Percentiles rank a stretch among this genome's conserved stretches.
These are phyloP conservation scores for Brenthis daphne DNA, from an alignment of 2,888 invertebrate species.

Conservation along the genomic window DNA sequence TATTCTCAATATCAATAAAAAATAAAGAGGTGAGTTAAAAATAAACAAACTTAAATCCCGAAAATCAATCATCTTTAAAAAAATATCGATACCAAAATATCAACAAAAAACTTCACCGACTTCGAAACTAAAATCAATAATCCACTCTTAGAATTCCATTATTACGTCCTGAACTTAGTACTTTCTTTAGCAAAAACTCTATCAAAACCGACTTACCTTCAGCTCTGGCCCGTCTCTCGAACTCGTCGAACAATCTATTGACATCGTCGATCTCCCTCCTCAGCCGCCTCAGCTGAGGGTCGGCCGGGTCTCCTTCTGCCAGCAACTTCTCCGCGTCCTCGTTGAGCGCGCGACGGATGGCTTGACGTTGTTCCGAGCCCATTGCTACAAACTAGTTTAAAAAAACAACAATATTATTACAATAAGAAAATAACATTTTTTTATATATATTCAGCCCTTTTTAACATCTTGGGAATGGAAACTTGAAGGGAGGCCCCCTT, in stretches of 20 bases:
- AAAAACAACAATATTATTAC: neutral
- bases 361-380: conserved; percentile 97
- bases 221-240: conserved; percentile 92
- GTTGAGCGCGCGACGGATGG: conserved; percentile 96
- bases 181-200: neutral
- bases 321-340: conserved; percentile 98
- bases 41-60: too few relatives aligned
- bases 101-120: too few relatives aligned
- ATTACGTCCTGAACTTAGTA: too few relatives aligned
- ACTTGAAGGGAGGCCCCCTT: too few relatives aligned
- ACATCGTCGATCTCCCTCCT: conserved; percentile 97
- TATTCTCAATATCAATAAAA: too few relatives aligned
- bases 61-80: too few relatives aligned
- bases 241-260: conserved; percentile 95
- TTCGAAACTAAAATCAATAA: too few relatives aligned
- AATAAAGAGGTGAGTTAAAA: too few relatives aligned
- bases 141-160: too few relatives aligned
- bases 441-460: too few relatives aligned
- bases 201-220: conserved; percentile 83
- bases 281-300: conserved; percentile 93
- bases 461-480: too few relatives aligned
- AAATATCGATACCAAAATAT: too few relatives aligned
- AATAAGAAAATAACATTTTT: neutral
- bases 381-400: conserved; percentile 92
- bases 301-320: conserved; percentile 97